A percentile compares a stretch with the other conserved stretches of the same genome.
phyloP scores from a whole-genome alignment of 30 jellyfish, hydroid and myxozoan genomes.

The Cassiopea andromeda region DNA sequence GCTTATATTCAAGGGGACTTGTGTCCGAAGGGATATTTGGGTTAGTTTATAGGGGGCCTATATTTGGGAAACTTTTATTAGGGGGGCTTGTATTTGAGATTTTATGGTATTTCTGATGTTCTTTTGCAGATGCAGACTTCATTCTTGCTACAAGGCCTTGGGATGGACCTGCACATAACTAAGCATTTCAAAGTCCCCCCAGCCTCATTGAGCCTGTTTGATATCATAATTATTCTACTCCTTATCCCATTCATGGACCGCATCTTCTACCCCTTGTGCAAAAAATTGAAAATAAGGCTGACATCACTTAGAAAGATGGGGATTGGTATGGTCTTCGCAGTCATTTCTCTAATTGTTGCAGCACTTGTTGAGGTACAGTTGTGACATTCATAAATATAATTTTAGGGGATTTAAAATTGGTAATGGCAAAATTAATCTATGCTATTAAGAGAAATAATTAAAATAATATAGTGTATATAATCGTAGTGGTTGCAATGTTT shows the following conservation, averaged over 20 bases:
- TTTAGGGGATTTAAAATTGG: background rate
- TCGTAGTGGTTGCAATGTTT: too few species aligned
- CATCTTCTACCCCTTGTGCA: slow-evolving; percentile 60
- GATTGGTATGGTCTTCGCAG: slow-evolving; percentile 87
- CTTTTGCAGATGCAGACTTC: slow-evolving; percentile 83
- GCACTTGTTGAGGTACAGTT: slow-evolving; percentile 72
- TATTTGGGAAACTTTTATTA: too few species aligned
- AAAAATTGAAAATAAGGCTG: slow-evolving; percentile 22
- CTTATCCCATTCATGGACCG: slow-evolving; percentile 83
- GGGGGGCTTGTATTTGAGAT: background rate
- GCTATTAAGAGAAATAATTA: too few species aligned
- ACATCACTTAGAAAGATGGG: slow-evolving; percentile 87
- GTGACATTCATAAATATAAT: background rate
- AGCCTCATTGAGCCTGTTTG: slow-evolving; percentile 84
- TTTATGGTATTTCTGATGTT: background rate
- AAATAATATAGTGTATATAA: too few species aligned
- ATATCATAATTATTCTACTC: slow-evolving; percentile 55
- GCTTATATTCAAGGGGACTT: too few species aligned
- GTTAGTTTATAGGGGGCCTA: too few species aligned
- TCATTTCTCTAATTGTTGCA: slow-evolving; percentile 78
- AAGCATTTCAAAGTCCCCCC: slow-evolving; percentile 78
- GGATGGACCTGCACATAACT: slow-evolving; percentile 52
- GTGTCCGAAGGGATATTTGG: too few species aligned
- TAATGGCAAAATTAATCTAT: too few species aligned
- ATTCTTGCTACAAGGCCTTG: slow-evolving; percentile 80